Conservation (phyloP, 2,113 vertebrate species). For the Oreotragus oreotragus region DNA sequence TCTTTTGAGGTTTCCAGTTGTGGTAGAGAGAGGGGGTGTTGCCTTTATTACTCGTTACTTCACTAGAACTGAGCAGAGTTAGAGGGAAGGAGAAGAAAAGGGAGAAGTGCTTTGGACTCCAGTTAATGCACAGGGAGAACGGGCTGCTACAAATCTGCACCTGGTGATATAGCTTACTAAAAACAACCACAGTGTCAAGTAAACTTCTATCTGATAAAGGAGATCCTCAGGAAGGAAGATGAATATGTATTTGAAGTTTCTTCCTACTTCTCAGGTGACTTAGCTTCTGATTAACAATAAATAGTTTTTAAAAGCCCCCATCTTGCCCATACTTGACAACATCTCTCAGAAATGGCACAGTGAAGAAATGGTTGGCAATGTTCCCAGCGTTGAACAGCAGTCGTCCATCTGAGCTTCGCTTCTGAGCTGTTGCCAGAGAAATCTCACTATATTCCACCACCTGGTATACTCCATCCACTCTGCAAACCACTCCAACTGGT, state of each 20-base stretch:
- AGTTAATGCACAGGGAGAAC: background rate
- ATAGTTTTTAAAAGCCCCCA: background rate
- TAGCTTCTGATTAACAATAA: background rate
- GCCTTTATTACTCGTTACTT: background rate
- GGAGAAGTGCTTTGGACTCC: background rate
- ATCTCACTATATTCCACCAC: slow-evolving; percentile 99
- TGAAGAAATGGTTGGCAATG: slow-evolving; percentile 97
- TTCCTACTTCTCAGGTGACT: background rate
- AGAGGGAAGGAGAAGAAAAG: background rate
- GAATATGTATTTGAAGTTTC: background rate
- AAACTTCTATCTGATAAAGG: background rate
- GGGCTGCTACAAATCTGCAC: background rate
- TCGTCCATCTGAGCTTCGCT: slow-evolving; percentile 87
- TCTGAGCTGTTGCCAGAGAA: slow-evolving; percentile 91
- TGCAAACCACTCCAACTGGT: slow-evolving; percentile 95
- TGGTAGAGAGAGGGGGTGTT: background rate
- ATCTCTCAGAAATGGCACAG: slow-evolving; percentile 89
- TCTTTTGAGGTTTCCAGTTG: background rate
- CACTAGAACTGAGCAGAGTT: background rate
- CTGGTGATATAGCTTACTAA: background rate
- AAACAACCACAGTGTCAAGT: background rate
- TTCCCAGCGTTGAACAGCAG: slow-evolving; percentile 94
- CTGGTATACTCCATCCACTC: slow-evolving; percentile 91
- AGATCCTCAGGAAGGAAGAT: background rate
- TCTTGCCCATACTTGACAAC: slow-evolving; percentile 87